Evolutionary conservation across 2,797 vertebrate genomes (phyloP), one percentile per base, ranked within the genome.

Genomic region (Bryconaethiops microstoma): DNA sequence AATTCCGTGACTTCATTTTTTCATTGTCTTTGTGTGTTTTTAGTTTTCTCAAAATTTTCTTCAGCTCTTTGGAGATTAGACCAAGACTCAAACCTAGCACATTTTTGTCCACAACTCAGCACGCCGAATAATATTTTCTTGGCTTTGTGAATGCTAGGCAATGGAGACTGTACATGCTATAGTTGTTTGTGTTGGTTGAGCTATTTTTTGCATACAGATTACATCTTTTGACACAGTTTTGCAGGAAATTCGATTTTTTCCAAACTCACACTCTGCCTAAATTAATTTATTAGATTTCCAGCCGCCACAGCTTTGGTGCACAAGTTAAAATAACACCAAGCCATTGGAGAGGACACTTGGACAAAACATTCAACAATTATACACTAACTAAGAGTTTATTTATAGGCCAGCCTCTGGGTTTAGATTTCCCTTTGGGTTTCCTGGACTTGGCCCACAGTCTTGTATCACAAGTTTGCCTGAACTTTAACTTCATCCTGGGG

Each of bases 221-320:
- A 63, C 74, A 77, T 87, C 69, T 82, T 71, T 74, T 62, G 70
- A 83, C 17, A 19, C 42, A 55, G 48, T 72, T 80, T 69, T 72
- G 79, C 54, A 77, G 82, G 84, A 82, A 80, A 78, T 83, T 45
- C 2, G 67, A 75, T 78, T 81, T 50, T 73, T 52, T 59, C 25
- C 54, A 65, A 29, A 74, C 29, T 29, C 7, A 74, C 62, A 55
- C 52, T 17, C 50, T 75, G 75, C 70, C 77, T 67, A 82, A 78
- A 76, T 73, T 74, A 39, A 84, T 81, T 72, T 14, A 62, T 77
- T 55, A 60, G 62, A 64, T 78, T 75, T 76, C 63, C 64, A 64
- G 17, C 40, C 54, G 14, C 7, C 21, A 9, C 50, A n/a, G 13
- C 55, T 68, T 54, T 19, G 54, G 63, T 54, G n/a, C 19, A 42